These are phyloP conservation scores for Panthera uncia DNA, from an alignment of 2,113 vertebrate species.

Conservation along the genomic window DNA sequence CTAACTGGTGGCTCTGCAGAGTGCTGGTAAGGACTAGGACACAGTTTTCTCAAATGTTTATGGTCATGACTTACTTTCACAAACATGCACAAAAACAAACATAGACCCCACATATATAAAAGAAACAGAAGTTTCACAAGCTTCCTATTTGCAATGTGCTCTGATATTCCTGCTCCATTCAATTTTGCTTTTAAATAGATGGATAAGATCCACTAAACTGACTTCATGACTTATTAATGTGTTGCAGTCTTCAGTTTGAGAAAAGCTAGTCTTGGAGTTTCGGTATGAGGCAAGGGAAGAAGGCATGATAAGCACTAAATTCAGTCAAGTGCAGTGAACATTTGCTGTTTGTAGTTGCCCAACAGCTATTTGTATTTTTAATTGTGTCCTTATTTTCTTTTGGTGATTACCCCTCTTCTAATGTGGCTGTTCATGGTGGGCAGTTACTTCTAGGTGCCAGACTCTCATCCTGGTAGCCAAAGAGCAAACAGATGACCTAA, in stretches of 20 bases:
- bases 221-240: neutral
- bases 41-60: neutral
- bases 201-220: neutral
- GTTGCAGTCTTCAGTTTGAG: neutral
- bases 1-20: neutral
- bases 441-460: neutral
- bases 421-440: neutral
- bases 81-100: neutral
- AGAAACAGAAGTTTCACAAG: neutral
- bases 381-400: neutral
- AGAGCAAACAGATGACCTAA: neutral
- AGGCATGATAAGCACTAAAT: neutral
- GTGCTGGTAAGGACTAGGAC: neutral
- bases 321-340: neutral
- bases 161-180: neutral
- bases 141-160: neutral
- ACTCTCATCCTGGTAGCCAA: neutral
- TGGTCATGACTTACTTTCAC: neutral
- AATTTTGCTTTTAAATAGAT: neutral
- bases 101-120: neutral
- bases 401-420: neutral
- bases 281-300: neutral
- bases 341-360: neutral
- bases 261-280: neutral
- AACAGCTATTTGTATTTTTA: neutral